Base-by-base conservation (phyloP, 2,113 vertebrate species). In the Alosa alosa region DNA sequence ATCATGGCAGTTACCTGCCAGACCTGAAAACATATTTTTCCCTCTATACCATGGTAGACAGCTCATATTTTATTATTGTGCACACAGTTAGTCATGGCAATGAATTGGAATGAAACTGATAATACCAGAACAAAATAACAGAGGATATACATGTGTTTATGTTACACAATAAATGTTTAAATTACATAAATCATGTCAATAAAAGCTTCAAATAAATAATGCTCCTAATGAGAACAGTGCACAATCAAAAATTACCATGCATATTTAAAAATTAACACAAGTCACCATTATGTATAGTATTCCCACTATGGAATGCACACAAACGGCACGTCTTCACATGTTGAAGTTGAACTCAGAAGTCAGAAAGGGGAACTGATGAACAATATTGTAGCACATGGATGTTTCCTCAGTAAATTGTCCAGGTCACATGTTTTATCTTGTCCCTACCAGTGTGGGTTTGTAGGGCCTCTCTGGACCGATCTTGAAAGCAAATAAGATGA, bases 371-470 rank as follows among this genome's bases (percentile, higher is more conserved):
- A 9, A 7, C 4, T 47, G 47, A 49, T 49, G 47, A 49, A 10
- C 47, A 49, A 6, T 9, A 6, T n/a, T 25, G 3, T 7, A 64
- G 22, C 22, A 25, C 20, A 64, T 9, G 49, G 8, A 11, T 20
- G 39, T 11, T 25, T 47, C 50, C 20, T 96, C 91, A 96, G 82
- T 97, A 97, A 81, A 96, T 95, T 81, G 96, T 96, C 97, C 97
- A 97, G 0, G 96, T 95, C 52, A 97, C 93, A 85, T 97, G 96
- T 83, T 96, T 96, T 64, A 97, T 95, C 91, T 96, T 96, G 86
- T 95, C 94, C 3, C 94, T 95, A 84, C 95, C 89, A 60, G 93
- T 88, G 82, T 96, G 90, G 72, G 95, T 94, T 72, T 96, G 94
- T 88, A 97, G 91, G 50, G 95, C 92, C 84, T 96, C 95, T 90